Evolutionary conservation across 1,140 invertebrate species (phyloP), one percentile per base, ranked within the genome.

Genomic region (Drosophila virilis): DNA sequence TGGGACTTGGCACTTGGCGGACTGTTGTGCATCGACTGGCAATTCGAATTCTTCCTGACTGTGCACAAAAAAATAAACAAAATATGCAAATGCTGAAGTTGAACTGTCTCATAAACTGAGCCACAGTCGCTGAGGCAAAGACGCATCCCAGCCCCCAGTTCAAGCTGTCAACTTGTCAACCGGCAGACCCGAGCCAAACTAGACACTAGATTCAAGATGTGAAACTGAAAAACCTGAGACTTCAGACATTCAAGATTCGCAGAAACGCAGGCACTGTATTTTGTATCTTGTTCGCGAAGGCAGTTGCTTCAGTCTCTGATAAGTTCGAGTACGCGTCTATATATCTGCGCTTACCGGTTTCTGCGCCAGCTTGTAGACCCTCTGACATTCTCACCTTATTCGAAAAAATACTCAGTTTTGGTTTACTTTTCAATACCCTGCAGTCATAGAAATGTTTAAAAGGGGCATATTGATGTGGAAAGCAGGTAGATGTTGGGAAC

Each of bases 81-180:
- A 70, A 73, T 52, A 76, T 73, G 77, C 70, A 89, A 77, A 83
- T 80, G 84, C 40, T 83, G 77, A 78, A 78, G 66, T 77, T 82
- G 76, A 86, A 74, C 58, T 81, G 78, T 70, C 71, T 75, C 75
- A 65, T 80, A 67, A 58, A 74, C 57, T 54, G 15, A 37, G 43
- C 55, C 15, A n/a, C 22, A 57, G 38, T 4, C 50, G 9, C 45
- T 22, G 22, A 50, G 28, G 62, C 58, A 62, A 61, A 62, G 37
- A 48, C n/a, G 13, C 68, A 50, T 22, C 42, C 28, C 33, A 33
- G 38, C 9, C 33, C 15, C 9, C 15, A 45, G 42, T 13, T 17
- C 22, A 6, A 51, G 48, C 45, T 51, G 52, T 35, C 45, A 42
- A 32, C 32, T 52, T 15, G 32, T 50, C 33, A 42, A 43, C 0